Conservation (phyloP, 1,140 invertebrate species). For the Aphis gossypii region DNA sequence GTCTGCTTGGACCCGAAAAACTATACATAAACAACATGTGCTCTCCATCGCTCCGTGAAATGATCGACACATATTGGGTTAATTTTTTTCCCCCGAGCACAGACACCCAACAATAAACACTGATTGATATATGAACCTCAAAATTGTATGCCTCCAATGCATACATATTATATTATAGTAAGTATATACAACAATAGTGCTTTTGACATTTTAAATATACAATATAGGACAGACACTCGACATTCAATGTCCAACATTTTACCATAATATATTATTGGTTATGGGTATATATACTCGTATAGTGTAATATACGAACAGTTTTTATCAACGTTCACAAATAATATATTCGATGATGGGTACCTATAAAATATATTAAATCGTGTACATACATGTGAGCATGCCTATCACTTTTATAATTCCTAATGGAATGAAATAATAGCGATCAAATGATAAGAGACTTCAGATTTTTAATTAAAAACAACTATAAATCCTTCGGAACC, state of each 20-base stretch:
- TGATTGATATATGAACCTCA: background rate
- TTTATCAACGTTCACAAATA: background rate
- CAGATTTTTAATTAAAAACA: constrained; percentile 21
- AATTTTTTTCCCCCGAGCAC: background rate
- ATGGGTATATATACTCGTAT: background rate
- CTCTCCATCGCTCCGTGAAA: background rate
- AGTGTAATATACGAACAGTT: background rate
- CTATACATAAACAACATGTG: constrained; percentile 10
- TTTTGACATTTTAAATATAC: constrained; percentile 7
- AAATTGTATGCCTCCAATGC: background rate
- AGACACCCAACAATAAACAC: background rate
- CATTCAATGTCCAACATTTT: background rate
- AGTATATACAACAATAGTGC: background rate
- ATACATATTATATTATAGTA: background rate
- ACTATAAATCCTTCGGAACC: background rate
- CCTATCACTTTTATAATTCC: background rate
- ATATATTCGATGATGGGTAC: background rate
- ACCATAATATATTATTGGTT: background rate
- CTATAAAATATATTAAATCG: background rate
- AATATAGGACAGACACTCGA: background rate
- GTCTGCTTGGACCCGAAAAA: background rate
- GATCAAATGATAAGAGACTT: background rate
- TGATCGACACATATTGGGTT: constrained; percentile 17
- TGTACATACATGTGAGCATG: background rate
- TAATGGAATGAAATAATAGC: background rate